These are phyloP conservation scores for Zygothrica quintamaculata DNA, from an alignment of 2,888 invertebrate genomes.

Conservation along the genomic window DNA sequence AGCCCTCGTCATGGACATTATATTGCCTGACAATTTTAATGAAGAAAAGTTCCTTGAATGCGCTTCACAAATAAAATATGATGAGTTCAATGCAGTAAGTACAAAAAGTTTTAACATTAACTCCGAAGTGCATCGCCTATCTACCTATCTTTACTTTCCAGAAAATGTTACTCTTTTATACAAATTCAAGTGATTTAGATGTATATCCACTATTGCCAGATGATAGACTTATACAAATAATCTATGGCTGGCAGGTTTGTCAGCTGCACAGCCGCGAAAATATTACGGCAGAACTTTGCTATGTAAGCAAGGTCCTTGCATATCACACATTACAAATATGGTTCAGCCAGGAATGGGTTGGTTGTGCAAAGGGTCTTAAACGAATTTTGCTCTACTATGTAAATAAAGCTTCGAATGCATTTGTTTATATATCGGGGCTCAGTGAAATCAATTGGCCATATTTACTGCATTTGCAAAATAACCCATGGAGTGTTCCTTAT, in stretches of 20 bases:
- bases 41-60: constrained; percentile 60
- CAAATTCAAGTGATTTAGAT: constrained; percentile 71
- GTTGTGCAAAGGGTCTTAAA: constrained; percentile 51
- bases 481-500: constrained; percentile 76
- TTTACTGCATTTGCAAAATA: constrained; percentile 58
- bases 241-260: constrained; percentile 79
- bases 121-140: no score
- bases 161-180: constrained; percentile 71
- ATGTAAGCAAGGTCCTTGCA: constrained; percentile 62
- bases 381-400: constrained; percentile 63
- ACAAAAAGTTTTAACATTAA: neutral
- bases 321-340: constrained; percentile 76
- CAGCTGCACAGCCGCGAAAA: constrained; percentile 47
- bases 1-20: constrained; percentile 66
- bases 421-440: constrained; percentile 62
- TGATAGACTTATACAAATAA: constrained; percentile 69
- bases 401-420: constrained; percentile 47
- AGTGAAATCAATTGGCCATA: constrained; percentile 76
- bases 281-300: constrained; percentile 44
- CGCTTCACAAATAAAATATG: constrained; percentile 74
- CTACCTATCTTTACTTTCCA: constrained; percentile 25
- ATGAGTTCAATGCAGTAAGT: constrained; percentile 77
- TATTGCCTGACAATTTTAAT: constrained; percentile 69
- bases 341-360: constrained; percentile 79
- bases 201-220: constrained; percentile 71